Conservation (phyloP, 2,113 vertebrate genomes). For the Nothocercus julius region DNA sequence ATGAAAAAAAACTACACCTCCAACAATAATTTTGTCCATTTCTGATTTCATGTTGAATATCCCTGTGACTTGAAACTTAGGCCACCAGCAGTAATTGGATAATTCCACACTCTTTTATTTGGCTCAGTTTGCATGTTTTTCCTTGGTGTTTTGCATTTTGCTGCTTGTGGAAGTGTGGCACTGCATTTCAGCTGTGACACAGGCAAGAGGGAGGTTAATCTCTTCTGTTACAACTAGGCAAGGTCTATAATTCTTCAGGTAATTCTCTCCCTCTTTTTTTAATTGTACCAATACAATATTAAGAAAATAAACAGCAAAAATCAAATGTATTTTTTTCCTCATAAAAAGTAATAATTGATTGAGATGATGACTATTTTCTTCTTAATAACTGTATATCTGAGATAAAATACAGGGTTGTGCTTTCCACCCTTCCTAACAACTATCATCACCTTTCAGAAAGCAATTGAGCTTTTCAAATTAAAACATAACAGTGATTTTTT, state of each 20-base stretch:
- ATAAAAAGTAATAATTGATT: not conserved
- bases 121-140: conserved; percentile 87
- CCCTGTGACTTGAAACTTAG: conserved; percentile 79
- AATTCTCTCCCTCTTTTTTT: not conserved
- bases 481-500: not conserved
- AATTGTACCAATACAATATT: not conserved
- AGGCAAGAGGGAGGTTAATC: conserved; percentile 87
- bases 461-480: not conserved
- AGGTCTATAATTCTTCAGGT: conserved; percentile 89
- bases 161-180: conserved; percentile 88
- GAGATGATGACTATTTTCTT: not conserved
- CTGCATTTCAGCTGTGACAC: conserved; percentile 92
- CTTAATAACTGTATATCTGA: not conserved
- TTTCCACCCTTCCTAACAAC: not conserved
- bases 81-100: conserved; percentile 87
- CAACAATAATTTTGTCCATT: not conserved
- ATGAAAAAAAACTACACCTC: not conserved
- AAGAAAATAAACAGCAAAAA: not conserved
- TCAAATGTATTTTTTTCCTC: not conserved
- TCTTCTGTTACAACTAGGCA: conserved; percentile 92
- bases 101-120: conserved; percentile 91
- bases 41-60: conserved; percentile 39
- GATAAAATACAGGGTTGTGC: not conserved
- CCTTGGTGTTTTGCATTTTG: conserved; percentile 87
- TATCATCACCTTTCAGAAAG: not conserved